Evolutionary conservation across 2,888 invertebrate genomes (phyloP).

Genomic region (Mimumesa dahlbomi): DNA sequence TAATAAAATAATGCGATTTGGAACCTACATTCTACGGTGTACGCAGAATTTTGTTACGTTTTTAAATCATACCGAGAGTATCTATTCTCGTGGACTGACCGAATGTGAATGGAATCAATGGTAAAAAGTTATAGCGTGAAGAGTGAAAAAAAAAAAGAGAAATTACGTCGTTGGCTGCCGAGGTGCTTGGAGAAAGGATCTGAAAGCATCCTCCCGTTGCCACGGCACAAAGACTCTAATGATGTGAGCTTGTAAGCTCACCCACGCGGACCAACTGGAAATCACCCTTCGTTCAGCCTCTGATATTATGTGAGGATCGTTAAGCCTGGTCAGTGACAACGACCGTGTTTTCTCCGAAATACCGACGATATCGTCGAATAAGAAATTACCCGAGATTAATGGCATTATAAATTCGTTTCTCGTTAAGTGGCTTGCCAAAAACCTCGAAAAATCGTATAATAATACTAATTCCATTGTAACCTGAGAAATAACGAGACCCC

Average conservation of each 20-base stretch:
- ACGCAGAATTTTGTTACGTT: no score
- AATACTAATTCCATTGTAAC: no score
- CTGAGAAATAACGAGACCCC: no score
- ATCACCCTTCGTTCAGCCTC: conserved; percentile 48
- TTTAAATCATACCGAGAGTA: no score
- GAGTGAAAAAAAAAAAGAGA: conserved; percentile 21
- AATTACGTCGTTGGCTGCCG: conserved; percentile 24
- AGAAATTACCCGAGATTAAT: no score
- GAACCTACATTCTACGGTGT: no score
- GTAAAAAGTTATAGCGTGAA: background rate
- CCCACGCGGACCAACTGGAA: conserved; percentile 59
- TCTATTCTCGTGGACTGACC: no score
- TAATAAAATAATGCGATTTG: no score
- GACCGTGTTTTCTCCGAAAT: conserved; percentile 11
- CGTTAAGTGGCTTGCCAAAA: no score
- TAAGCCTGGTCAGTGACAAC: conserved; percentile 29
- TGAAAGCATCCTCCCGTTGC: conserved; percentile 45
- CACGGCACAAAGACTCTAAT: conserved; percentile 54
- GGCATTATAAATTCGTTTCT: no score
- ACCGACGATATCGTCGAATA: no score
- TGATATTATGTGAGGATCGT: conserved; percentile 22
- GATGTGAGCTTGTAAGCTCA: conserved; percentile 49
- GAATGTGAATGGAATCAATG: conserved; percentile 29
- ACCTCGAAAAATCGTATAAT: no score
- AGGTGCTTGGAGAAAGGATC: conserved; percentile 25